Base-by-base conservation (phyloP, 2,888 invertebrate species). In the Pristionchus fissidentatus region DNA sequence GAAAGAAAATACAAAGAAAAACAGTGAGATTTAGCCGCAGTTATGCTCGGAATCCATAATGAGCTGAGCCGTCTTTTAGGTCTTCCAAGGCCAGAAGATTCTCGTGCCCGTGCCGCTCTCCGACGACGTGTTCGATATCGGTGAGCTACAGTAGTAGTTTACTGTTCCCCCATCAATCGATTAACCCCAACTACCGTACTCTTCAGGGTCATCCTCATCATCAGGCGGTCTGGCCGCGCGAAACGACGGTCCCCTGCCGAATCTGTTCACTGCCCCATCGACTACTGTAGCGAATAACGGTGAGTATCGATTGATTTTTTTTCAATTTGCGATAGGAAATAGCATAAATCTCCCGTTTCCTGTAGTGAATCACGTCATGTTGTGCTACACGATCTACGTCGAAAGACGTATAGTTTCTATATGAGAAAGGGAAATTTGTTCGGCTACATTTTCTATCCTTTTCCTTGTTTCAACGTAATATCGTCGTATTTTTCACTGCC, bases 41-140 rank as follows among this genome's bases (percentile, higher is more conserved):
- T 66, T 66, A 38, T 66, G 29, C 3, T 43, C 22, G 38, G n/a
- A 80, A 60, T 55, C 41, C n/a, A 52, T 22, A 32, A 80, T 78
- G 32, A 78, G 38, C 13, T 8, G 15, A 7, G 19, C 10, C 29
- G 22, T 22, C 46, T 85, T 90, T 84, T 43, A 90, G 90, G 91
- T 91, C 10, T 91, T 91, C 77, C 89, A 91, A 55, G 91, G 91
- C 10, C 91, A 91, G 85, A 89, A 89, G 83, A 89, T 91, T 10
- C 84, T 90, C 26, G 91, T 91, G 4, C 91, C 91, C 1, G 73
- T 88, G 3, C 86, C 88, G 13, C 84, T 84, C 66, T 84, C 88
- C 0, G 89, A 89, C 80, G 89, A 89, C 77, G 89, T 89, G 7
- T 89, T 88, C 78, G 87, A 87, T 66, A 83, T 87, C 4, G 83